These are phyloP conservation scores for Drosophila grimshawi DNA, from an alignment of 1,140 invertebrate genomes.

Conservation along the genomic window DNA sequence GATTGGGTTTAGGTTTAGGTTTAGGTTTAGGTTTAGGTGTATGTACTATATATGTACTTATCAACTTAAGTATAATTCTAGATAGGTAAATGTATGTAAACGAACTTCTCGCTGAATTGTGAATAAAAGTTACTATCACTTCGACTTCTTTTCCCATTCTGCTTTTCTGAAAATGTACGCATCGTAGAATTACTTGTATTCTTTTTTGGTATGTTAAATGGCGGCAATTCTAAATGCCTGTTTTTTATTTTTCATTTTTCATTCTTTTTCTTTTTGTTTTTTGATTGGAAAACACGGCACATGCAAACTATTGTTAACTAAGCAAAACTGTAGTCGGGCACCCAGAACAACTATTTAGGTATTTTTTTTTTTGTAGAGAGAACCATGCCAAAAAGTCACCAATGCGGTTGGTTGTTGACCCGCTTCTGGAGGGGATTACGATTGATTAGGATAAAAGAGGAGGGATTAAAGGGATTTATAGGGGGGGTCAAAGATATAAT, in stretches of 20 bases:
- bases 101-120: slow-evolving; percentile 50
- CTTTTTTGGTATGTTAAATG: slow-evolving; percentile 80
- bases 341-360: slow-evolving; percentile 2
- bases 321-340: neutral
- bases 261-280: slow-evolving; percentile 4
- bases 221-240: slow-evolving; percentile 71
- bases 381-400: slow-evolving; percentile 67
- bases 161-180: slow-evolving; percentile 48
- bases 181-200: slow-evolving; percentile 55
- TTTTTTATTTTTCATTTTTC: too few species aligned
- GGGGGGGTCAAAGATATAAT: neutral
- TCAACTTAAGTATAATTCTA: slow-evolving; percentile 70
- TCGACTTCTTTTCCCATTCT: slow-evolving; percentile 41
- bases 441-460: too few species aligned
- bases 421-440: neutral
- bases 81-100: slow-evolving; percentile 69
- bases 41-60: slow-evolving; percentile 37
- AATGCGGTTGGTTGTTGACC: slow-evolving; percentile 24
- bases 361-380: slow-evolving; percentile 8
- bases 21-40: slow-evolving; percentile 39
- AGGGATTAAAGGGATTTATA: neutral
- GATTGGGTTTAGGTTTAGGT: slow-evolving; percentile 37
- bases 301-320: slow-evolving; percentile 33
- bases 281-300: slow-evolving; percentile 51
- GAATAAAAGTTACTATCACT: slow-evolving; percentile 75